Percentiles rank a stretch among this genome's conserved stretches.
Evolutionary conservation across 2,888 invertebrate species (phyloP).

Genomic region (Molanna angustata): DNA sequence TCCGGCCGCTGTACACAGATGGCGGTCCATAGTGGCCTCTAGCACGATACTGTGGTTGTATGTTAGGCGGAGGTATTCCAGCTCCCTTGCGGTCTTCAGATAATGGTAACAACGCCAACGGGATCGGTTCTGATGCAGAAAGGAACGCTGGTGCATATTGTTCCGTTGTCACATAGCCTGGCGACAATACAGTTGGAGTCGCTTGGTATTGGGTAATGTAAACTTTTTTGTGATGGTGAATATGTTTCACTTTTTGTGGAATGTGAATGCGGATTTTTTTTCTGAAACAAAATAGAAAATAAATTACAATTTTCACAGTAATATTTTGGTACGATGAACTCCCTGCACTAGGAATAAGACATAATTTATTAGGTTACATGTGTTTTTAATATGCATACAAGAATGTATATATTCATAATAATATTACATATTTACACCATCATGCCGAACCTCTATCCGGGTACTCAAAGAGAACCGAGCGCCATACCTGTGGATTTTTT

Average conservation of each 20-base stretch:
- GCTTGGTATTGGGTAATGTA: conserved; percentile 53
- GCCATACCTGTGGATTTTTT: no score
- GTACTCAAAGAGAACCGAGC: no score
- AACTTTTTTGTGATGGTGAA: conserved; percentile 55
- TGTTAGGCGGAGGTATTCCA: conserved; percentile 42
- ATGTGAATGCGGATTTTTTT: conserved; percentile 58
- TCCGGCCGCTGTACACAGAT: conserved; percentile 7
- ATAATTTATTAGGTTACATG: no score
- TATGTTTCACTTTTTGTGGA: conserved; percentile 56
- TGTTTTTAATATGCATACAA: no score
- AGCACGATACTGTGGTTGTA: conserved; percentile 49
- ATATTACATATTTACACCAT: no score
- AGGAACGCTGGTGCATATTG: conserved; percentile 40
- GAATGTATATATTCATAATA: no score
- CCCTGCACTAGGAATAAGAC: no score
- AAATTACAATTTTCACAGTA: no score
- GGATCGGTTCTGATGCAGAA: conserved; percentile 41
- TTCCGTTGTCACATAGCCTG: conserved; percentile 39
- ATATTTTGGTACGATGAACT: no score
- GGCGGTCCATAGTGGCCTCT: conserved; percentile 52
- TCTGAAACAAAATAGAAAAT: conserved; percentile 39
- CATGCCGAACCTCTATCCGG: no score
- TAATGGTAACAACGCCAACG: conserved; percentile 43
- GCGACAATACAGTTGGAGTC: conserved; percentile 36
- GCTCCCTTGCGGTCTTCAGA: conserved; percentile 41